phyloP scores from a whole-genome alignment of 1,140 invertebrate genomes.

The Drosophila carrolli region DNA sequence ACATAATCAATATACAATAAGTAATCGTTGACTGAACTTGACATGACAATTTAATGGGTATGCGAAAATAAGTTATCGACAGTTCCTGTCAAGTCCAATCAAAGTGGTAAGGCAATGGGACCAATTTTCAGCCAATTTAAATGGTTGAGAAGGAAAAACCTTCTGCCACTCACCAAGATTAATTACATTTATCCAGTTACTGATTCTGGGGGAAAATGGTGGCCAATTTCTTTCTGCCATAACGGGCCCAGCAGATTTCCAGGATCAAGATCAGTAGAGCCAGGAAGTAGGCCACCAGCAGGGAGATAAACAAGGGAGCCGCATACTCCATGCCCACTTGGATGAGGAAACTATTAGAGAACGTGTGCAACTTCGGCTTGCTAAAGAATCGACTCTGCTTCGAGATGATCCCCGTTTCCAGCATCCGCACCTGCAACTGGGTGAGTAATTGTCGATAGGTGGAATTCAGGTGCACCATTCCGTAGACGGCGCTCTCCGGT shows the following conservation, averaged over 20 bases:
- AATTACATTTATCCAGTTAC: not conserved
- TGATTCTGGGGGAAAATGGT: not conserved
- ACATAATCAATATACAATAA: slow-evolving; percentile 28
- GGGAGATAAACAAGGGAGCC: slow-evolving; percentile 65
- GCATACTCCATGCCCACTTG: slow-evolving; percentile 82
- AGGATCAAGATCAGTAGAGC: slow-evolving; percentile 49
- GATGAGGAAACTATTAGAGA: slow-evolving; percentile 71
- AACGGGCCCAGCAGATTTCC: slow-evolving; percentile 52
- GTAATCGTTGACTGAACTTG: slow-evolving; percentile 5
- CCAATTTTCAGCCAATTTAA: slow-evolving; percentile 9
- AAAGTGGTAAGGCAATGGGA: not conserved
- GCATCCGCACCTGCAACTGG: slow-evolving; percentile 52
- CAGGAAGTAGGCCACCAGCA: slow-evolving; percentile 55
- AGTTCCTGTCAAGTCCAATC: slow-evolving; percentile 1
- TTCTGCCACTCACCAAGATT: slow-evolving; percentile 2
- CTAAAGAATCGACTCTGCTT: slow-evolving; percentile 64
- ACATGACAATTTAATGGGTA: slow-evolving; percentile 38
- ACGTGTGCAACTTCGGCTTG: slow-evolving; percentile 65
- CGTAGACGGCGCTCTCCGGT: slow-evolving; percentile 54
- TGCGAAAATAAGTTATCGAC: not conserved
- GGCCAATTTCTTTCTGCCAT: slow-evolving; percentile 1
- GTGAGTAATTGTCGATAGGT: slow-evolving; percentile 67
- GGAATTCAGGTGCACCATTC: slow-evolving; percentile 60
- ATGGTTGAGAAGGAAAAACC: not conserved
- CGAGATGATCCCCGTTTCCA: slow-evolving; percentile 65